Base-by-base conservation (phyloP, 2,113 vertebrate species). In the Gavialis gangeticus region DNA sequence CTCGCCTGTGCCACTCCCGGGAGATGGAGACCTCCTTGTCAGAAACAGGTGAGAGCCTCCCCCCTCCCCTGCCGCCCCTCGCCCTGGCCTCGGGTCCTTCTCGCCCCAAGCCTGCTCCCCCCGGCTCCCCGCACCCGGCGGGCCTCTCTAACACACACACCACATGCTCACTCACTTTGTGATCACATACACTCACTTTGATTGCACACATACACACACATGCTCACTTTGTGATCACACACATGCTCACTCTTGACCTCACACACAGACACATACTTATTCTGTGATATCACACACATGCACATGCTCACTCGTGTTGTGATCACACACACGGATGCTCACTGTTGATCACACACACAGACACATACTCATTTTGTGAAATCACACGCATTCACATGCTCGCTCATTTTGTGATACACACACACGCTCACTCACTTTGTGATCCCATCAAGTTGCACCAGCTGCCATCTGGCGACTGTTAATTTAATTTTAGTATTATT, bases 1-100 rank as follows among this genome's bases (percentile, higher is more conserved):
- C 85, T 97, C 92, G 80, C 97, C 99, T 25, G 98, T 99, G 58
- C 99, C 99, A 4, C 98, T 98, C 67, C 99, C 99, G 63, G 99
- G 98, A 88, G 98, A 99, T 97, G 97, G 98, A 94, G 99, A 99
- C 78, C 98, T 99, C 95, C 99, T 99, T 84, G 97, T 99, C 97
- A 98, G 99, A 95, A 99, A 99, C 98, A 98, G 99, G 99, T 99
- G 98, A 99, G 99, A 25, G 1, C 63, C 27, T 28, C 60, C 16
- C 22, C 18, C 30, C 22, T 7, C 56, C 27, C 63, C 82, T 16
- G 3, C 59, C 57, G n/a, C 80, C 46, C 55, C 4, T 12, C 27
- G 71, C 34, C 12, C 37, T 27, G 62, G 46, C n/a, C 16, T 11
- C 59, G 55, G 62, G 3, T 30, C 60, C 84, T 5, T 28, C 56